Conservation (phyloP, 2,888 invertebrate genomes). For the Ernsta delagoae region DNA sequence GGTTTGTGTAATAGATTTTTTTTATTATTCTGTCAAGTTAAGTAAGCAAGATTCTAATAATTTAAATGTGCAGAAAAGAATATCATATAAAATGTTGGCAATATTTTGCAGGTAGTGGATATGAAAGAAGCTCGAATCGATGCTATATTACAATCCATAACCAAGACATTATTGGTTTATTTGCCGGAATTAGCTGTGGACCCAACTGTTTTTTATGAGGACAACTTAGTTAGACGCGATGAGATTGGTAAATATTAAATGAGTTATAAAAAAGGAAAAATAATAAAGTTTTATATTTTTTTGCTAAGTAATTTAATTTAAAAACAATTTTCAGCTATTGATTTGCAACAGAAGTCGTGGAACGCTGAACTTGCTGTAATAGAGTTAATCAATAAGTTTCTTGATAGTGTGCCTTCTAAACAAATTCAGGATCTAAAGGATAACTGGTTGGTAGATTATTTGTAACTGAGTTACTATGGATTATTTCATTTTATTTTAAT, state of each 20-base stretch:
- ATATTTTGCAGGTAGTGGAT: slow-evolving; percentile 83
- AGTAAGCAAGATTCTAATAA: too few species aligned
- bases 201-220: slow-evolving; percentile 85
- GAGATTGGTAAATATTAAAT: slow-evolving; percentile 65
- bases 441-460: too few species aligned
- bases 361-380: slow-evolving; percentile 90
- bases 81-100: neutral
- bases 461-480: too few species aligned
- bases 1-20: slow-evolving; percentile 47
- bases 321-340: slow-evolving; percentile 55
- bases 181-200: slow-evolving; percentile 86
- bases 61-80: too few species aligned
- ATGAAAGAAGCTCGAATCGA: slow-evolving; percentile 91
- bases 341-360: slow-evolving; percentile 75
- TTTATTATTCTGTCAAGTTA: neutral
- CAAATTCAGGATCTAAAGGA: too few species aligned
- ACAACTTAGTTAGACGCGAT: slow-evolving; percentile 85
- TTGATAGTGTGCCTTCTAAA: slow-evolving; percentile 86
- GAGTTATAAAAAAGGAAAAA: neutral
- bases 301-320: too few species aligned
- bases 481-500: too few species aligned
- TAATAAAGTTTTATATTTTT: too few species aligned
- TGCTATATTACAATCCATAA: slow-evolving; percentile 87
- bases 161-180: slow-evolving; percentile 85
- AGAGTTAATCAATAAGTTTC: slow-evolving; percentile 91